These are phyloP conservation scores for Lophotriccus pileatus DNA, from an alignment of 2,797 vertebrate genomes.

Conservation along the genomic window DNA sequence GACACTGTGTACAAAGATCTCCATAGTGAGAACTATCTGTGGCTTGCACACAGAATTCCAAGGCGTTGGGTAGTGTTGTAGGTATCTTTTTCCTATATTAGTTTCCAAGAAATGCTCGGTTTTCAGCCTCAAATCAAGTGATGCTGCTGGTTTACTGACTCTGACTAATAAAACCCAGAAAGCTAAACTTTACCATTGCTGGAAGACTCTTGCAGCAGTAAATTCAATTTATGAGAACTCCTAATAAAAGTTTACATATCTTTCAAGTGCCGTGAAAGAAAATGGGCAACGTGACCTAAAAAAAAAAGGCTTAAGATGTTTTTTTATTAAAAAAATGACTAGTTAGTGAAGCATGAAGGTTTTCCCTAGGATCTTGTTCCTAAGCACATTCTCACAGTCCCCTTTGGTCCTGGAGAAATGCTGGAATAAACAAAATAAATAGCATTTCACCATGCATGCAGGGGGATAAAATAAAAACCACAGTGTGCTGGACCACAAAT, in stretches of 20 bases:
- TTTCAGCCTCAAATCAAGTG: slow-evolving; percentile 32
- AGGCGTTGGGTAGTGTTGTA: slow-evolving; percentile 15
- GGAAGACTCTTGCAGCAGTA: slow-evolving; percentile 20
- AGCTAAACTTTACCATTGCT: slow-evolving; percentile 39
- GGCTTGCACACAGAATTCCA: slow-evolving; percentile 36
- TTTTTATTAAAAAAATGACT: not conserved
- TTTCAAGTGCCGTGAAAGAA: slow-evolving; percentile 35
- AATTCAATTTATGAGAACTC: slow-evolving; percentile 44
- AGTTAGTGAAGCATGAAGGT: not conserved
- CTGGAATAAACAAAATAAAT: slow-evolving; percentile 29
- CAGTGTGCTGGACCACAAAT: not conserved
- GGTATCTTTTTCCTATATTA: slow-evolving; percentile 61
- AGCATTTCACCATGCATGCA: not conserved
- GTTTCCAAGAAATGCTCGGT: slow-evolving; percentile 33
- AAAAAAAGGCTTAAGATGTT: not conserved
- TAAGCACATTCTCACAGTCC: not conserved
- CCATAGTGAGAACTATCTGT: slow-evolving; percentile 71
- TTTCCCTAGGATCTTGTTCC: not conserved
- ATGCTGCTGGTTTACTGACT: slow-evolving; percentile 42
- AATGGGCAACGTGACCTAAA: not conserved
- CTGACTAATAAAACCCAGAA: slow-evolving; percentile 57
- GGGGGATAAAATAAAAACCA: not conserved
- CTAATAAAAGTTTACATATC: slow-evolving; percentile 39
- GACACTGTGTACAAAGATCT: slow-evolving; percentile 66
- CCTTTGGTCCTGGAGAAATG: not conserved